Percentiles rank a stretch among this genome's conserved stretches.
Evolutionary conservation across 2,113 vertebrate genomes (phyloP).

Genomic region (Alexandromys fortis): DNA sequence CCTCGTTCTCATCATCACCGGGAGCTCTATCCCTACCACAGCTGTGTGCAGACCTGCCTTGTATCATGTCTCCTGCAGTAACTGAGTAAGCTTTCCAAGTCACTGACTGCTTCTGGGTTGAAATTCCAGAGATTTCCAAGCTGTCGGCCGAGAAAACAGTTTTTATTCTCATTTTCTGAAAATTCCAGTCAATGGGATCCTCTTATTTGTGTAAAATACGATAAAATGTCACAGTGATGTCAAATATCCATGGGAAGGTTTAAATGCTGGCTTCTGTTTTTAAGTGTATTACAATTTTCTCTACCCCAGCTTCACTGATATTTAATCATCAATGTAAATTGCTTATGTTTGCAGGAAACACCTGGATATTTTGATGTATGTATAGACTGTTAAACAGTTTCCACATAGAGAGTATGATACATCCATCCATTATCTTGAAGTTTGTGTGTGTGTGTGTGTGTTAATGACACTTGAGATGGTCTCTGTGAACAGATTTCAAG

Average conservation of each 20-base stretch:
- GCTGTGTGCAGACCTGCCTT: neutral
- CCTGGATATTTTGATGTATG: neutral
- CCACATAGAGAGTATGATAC: neutral
- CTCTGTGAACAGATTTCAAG: neutral
- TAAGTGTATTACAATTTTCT: neutral
- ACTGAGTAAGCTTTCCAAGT: neutral
- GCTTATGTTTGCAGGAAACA: neutral
- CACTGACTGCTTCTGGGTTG: neutral
- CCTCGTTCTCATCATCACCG: fast-evolving
- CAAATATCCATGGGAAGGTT: neutral
- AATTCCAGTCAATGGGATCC: neutral
- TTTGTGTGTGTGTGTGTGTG: neutral
- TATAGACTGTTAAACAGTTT: neutral
- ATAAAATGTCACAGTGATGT: neutral
- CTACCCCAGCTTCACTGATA: neutral
- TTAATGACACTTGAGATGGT: neutral
- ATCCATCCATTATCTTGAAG: neutral
- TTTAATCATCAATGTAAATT: neutral
- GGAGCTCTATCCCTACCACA: neutral
- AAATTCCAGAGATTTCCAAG: neutral
- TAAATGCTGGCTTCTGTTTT: neutral
- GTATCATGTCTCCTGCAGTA: too few species aligned
- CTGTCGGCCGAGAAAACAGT: neutral
- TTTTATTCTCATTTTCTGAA: neutral
- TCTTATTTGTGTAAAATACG: neutral